Conservation (phyloP, 2,113 vertebrate species). For the Pao palembangensis region DNA sequence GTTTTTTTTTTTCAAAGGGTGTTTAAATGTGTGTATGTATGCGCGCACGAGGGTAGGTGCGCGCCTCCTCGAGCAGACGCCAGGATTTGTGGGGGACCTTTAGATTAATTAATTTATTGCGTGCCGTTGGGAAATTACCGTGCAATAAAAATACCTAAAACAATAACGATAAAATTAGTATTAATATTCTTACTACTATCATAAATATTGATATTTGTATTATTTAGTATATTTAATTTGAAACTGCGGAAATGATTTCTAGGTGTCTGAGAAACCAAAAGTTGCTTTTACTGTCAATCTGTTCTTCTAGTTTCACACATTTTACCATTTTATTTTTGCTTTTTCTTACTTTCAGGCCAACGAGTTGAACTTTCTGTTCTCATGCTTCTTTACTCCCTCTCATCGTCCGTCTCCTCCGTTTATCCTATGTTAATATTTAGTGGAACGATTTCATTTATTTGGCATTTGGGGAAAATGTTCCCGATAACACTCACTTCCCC, state of each 20-base stretch:
- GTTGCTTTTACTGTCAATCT: background rate
- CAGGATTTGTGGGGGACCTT: background rate
- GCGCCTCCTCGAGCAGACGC: background rate
- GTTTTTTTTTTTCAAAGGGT: constrained; percentile 26
- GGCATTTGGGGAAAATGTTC: constrained; percentile 68
- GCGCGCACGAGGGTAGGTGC: background rate
- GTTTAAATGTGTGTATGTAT: constrained; percentile 1
- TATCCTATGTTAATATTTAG: constrained; percentile 62
- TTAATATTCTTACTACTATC: background rate
- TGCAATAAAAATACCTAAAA: background rate
- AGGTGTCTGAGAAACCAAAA: background rate
- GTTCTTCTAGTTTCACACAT: background rate
- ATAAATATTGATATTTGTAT: background rate
- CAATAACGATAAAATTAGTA: background rate
- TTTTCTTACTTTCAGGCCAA: constrained; percentile 37
- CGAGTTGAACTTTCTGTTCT: constrained; percentile 28
- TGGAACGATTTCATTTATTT: constrained; percentile 71
- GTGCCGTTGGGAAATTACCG: too few species aligned
- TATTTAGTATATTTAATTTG: background rate
- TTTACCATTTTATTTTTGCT: background rate
- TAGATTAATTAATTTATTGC: background rate
- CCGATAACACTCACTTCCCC: background rate
- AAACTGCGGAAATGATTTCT: background rate
- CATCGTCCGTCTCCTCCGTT: constrained; percentile 42
- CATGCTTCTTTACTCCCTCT: background rate